Evolutionary conservation across 2,888 invertebrate genomes (phyloP), one percentile per base, ranked within the genome.

Genomic region (Muschampia staudingeri): DNA sequence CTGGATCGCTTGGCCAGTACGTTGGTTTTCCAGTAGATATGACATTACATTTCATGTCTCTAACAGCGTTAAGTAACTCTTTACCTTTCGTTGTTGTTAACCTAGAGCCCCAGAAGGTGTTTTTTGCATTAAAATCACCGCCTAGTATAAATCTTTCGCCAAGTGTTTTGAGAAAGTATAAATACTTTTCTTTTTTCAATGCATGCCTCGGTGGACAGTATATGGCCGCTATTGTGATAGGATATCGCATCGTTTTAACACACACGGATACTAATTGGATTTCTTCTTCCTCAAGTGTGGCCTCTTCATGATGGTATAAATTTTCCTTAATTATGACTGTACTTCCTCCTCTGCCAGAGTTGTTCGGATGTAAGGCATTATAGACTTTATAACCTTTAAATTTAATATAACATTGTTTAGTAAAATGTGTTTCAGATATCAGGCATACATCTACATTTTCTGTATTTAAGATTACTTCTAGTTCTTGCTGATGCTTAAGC

Each of bases 161-260:
- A 12, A 44, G 44, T 12, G 44, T 44, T 44, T 44, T 7, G 12
- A 44, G 44, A 44, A 44, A 25, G 25, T 25, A 44, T 56, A 16
- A 7, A 16, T 56, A 56, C 9, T 56, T 16, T 7, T 56, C 56
- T 56, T 56, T 56, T 56, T 56, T 56, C 56, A 56, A 56, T 14
- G 56, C 14, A n/a, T n/a, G n/a, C 16, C 56, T 56, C 56, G 56
- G 56, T 56, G 56, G 56, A n/a, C 56, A 56, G n/a, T 56, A 56
- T 14, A 56, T 16, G 14, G 56, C 56, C 16, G 56, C 56, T 44
- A 44, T 44, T 12, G 44, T 44, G 7, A 44, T 44, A 44, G 44
- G 44, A 44, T 44, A 44, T 11, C 9, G 12, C 44, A 44, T 11
- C 9, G 56, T 56, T 16, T 56, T 56, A n/a, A 56, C 56, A 16